Conservation (phyloP, 2,888 invertebrate genomes). For the Sminthurinus aureus region DNA sequence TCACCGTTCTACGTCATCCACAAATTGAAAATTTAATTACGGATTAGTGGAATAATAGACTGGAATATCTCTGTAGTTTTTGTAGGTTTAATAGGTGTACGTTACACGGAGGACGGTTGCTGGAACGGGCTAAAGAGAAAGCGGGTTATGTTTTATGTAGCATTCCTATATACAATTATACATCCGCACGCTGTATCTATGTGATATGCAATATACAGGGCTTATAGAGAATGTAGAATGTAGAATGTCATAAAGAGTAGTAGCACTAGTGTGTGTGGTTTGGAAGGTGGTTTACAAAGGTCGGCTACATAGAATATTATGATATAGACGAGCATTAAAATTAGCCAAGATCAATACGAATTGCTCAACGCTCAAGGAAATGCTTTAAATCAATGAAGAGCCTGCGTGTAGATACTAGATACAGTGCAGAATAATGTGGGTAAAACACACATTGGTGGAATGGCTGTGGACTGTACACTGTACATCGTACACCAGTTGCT, state of each 20-base stretch:
- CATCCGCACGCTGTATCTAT: too few species aligned
- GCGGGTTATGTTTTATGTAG: too few species aligned
- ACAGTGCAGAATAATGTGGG: background rate
- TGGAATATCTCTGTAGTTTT: too few species aligned
- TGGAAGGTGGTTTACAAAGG: background rate
- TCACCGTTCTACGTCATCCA: too few species aligned
- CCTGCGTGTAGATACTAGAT: constrained; percentile 23
- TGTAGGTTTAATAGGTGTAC: too few species aligned
- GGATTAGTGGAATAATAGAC: too few species aligned
- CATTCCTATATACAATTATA: too few species aligned
- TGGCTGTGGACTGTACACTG: background rate
- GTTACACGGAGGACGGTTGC: too few species aligned
- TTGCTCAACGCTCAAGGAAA: constrained; percentile 27
- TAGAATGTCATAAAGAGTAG: background rate
- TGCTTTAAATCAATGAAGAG: constrained; percentile 34
- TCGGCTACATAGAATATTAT: background rate
- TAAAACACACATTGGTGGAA: background rate
- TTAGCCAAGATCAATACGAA: constrained; percentile 33
- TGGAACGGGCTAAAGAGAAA: too few species aligned
- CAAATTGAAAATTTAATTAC: too few species aligned
- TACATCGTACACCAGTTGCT: constrained; percentile 28
- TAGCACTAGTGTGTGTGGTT: background rate
- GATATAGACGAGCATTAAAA: background rate
- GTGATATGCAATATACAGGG: too few species aligned
- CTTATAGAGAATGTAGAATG: too few species aligned